Evolutionary conservation across 2,113 vertebrate species (phyloP), one percentile per base, ranked within the genome.

Genomic region (Centropus unirufus): DNA sequence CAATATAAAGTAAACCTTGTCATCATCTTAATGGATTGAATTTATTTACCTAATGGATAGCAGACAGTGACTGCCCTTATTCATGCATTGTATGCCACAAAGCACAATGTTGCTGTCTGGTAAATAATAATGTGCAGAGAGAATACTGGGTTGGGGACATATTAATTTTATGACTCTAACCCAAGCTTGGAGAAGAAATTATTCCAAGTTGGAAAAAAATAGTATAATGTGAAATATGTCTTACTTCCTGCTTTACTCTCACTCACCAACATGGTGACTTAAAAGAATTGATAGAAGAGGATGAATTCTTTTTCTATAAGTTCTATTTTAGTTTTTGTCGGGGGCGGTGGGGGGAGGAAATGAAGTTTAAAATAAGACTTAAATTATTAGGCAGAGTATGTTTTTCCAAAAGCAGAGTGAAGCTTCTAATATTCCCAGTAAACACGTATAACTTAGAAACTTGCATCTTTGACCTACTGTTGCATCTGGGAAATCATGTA

Each of bases 101-200:
- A 87, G 18, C 18, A 61, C 13, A 83, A 14, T 51, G 57, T 14
- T 64, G 22, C 9, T 51, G 14, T 64, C 42, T 39, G 32, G 46
- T 59, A 83, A 72, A 73, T 26, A 77, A 63, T 26, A 75, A 58
- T 5, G 16, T 39, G 22, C 42, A 67, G 29, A 9, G 22, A 59
- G 7, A 63, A 77, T 34, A 80, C 2, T 12, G 13, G 6, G 7
- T 1, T 6, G 1, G 3, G 2, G 2, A 15, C 47, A 47, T 47
- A 4, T 26, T 68, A 64, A 55, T 34, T 22, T 47, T 51, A 40
- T 89, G 30, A 34, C 22, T 74, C n/a, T 34, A 89, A 82, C 4
- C 2, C 4, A 80, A 68, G 5, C 36, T 66, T 46, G 27, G 14
- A 63, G 42, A 70, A 87, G 0, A 47, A 73, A 61, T 44, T 42